Conservation (phyloP, 2,888 invertebrate genomes). For the Melanostoma mellinum region DNA sequence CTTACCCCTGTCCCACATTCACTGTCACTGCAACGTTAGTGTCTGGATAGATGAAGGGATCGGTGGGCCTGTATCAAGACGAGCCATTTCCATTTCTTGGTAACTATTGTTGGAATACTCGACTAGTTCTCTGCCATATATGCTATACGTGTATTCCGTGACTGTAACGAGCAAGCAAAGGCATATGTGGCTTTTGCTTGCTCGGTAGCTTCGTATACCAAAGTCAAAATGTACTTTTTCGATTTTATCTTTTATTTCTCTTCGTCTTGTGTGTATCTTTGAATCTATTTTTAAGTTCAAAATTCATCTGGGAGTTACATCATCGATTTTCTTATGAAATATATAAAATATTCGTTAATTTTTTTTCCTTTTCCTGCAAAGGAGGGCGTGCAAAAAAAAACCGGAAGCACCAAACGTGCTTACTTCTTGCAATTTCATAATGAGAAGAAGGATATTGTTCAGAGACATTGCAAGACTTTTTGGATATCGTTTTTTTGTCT, state of each 20-base stretch:
- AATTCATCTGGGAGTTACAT: conserved; percentile 45
- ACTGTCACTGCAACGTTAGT: conserved; percentile 18
- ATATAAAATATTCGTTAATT: conserved; percentile 5
- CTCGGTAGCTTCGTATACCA: conserved; percentile 6
- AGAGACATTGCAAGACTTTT: conserved; percentile 50
- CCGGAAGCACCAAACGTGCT: conserved; percentile 28
- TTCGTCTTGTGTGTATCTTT: conserved; percentile 19
- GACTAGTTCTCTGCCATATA: conserved; percentile 1
- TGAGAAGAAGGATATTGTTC: conserved; percentile 64
- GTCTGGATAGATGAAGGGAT: conserved; percentile 23
- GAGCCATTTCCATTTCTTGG: conserved; percentile 61
- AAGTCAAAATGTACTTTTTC: conserved; percentile 43
- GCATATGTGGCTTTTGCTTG: conserved; percentile 50
- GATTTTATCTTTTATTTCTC: conserved; percentile 9
- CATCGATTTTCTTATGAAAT: conserved; percentile 44
- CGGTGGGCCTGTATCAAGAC: conserved; percentile 31
- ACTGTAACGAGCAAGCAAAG: neutral
- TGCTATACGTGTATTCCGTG: neutral
- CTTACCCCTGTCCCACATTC: conserved; percentile 11
- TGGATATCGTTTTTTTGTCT: conserved; percentile 15
- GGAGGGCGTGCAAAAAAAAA: neutral
- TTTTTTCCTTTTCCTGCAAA: conserved; percentile 7
- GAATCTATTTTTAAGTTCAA: conserved; percentile 37
- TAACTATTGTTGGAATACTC: conserved; percentile 41
- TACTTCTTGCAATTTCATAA: conserved; percentile 59